Percentiles rank a stretch among this genome's conserved stretches.
Conservation (phyloP, 2,113 vertebrate genomes). For the Scomber colias region DNA sequence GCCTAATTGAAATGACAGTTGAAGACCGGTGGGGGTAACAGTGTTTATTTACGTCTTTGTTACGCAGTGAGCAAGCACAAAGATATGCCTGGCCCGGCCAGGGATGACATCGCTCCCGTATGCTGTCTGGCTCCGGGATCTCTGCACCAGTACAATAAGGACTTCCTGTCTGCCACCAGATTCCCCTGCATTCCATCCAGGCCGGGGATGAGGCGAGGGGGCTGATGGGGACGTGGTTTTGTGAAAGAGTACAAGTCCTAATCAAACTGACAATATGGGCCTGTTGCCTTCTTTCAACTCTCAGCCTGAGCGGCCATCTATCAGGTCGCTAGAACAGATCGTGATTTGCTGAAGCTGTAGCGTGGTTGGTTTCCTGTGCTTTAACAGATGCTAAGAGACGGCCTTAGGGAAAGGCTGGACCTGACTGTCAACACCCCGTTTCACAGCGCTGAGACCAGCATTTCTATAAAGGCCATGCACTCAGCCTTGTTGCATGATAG, state of each 20-base stretch:
- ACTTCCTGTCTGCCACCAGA: conserved; percentile 91
- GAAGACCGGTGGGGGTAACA: conserved; percentile 82
- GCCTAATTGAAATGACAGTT: conserved; percentile 92
- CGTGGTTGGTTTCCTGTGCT: conserved; percentile 37
- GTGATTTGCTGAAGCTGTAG: conserved; percentile 30
- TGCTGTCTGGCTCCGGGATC: conserved; percentile 88
- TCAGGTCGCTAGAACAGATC: conserved; percentile 22
- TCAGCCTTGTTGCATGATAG: neutral
- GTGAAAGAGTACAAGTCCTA: conserved; percentile 61
- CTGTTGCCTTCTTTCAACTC: conserved; percentile 43
- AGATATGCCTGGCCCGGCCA: conserved; percentile 85
- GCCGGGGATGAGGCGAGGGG: conserved; percentile 59
- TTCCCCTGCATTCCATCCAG: conserved; percentile 70
- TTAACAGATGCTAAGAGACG: conserved; percentile 35
- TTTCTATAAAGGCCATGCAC: conserved; percentile 20
- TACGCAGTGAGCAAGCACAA: conserved; percentile 88
- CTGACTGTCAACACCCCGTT: conserved; percentile 39
- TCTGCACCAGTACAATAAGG: conserved; percentile 87
- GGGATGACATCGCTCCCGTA: conserved; percentile 85
- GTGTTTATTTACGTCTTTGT: conserved; percentile 93
- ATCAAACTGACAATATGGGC: conserved; percentile 58
- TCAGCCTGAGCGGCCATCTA: conserved; percentile 25
- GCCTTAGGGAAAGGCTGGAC: conserved; percentile 48
- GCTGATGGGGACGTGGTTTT: conserved; percentile 63
- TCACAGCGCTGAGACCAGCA: conserved; percentile 36